phyloP scores from a whole-genome alignment of 2,888 invertebrate genomes.

The Dichetophora obliterata region DNA sequence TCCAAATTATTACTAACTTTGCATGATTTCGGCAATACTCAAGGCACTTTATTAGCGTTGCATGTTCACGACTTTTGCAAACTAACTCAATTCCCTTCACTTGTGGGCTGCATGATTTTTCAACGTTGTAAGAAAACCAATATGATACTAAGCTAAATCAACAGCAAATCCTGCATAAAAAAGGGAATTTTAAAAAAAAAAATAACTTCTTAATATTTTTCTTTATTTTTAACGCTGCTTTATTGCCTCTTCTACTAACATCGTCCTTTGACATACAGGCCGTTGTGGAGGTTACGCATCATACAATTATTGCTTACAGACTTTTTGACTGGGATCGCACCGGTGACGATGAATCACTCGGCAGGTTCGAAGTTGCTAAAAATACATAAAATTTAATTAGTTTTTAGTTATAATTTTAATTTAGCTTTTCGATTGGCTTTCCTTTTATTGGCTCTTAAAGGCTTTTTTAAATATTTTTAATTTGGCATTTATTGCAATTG shows the following conservation, averaged over 20 bases:
- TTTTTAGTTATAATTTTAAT: background rate
- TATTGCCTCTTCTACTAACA: conserved; percentile 8
- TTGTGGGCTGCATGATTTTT: background rate
- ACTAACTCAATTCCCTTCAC: background rate
- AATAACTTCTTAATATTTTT: background rate
- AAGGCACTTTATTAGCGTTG: background rate
- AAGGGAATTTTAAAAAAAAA: background rate
- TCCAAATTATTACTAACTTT: conserved; percentile 21
- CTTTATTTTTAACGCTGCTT: conserved; percentile 33
- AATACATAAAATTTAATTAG: background rate
- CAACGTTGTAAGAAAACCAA: no score
- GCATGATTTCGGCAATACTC: background rate
- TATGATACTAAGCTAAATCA: no score
- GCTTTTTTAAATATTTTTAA: background rate
- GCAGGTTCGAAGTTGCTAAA: conserved; percentile 78
- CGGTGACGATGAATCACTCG: conserved; percentile 91
- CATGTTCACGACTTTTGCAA: background rate
- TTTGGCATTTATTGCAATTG: no score
- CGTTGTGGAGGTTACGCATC: conserved; percentile 74
- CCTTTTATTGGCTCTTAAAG: background rate
- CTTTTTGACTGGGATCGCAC: conserved; percentile 95
- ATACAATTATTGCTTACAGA: conserved; percentile 74
- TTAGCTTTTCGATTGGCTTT: background rate
- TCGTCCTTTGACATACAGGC: conserved; percentile 68
- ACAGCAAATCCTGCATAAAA: background rate